Percentiles rank a stretch among this genome's conserved stretches.
These are phyloP conservation scores for Ganaspis brasiliensis DNA, from an alignment of 2,888 invertebrate genomes.

Conservation along the genomic window DNA sequence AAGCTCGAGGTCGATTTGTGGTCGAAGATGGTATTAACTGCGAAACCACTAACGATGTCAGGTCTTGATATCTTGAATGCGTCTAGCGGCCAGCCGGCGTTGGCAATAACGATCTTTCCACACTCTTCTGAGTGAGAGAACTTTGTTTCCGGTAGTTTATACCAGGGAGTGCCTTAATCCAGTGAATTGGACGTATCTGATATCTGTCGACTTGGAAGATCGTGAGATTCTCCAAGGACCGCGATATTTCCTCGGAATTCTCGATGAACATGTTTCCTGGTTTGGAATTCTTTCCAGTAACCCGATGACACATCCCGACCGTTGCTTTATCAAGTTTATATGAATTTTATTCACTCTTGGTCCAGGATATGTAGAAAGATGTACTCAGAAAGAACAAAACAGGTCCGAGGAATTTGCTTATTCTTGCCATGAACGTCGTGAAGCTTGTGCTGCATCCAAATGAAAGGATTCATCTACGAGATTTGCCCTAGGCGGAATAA, in stretches of 20 bases:
- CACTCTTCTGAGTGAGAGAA: background rate
- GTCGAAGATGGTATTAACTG: background rate
- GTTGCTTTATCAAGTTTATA: slow-evolving; percentile 6
- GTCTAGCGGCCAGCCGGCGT: background rate
- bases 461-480: background rate
- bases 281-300: slow-evolving; percentile 22
- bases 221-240: slow-evolving; percentile 22
- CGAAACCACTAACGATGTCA: slow-evolving; percentile 16
- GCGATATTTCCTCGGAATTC: slow-evolving; percentile 26
- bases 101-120: slow-evolving; percentile 17
- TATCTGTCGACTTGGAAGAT: slow-evolving; percentile 9
- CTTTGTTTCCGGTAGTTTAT: slow-evolving; percentile 16
- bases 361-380: no score
- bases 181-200: slow-evolving; percentile 1
- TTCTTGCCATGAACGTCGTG: background rate
- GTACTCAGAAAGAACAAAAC: no score
- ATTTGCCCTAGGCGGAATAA: no score
- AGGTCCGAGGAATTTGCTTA: background rate
- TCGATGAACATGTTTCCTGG: slow-evolving; percentile 18
- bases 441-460: background rate
- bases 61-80: background rate
- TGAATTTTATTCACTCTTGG: background rate
- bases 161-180: slow-evolving; percentile 25
- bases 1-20: slow-evolving; percentile 19
- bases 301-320: background rate